Evolutionary conservation across 2,113 vertebrate species (phyloP), one percentile per base, ranked within the genome.

Genomic region (Gobio gobio): DNA sequence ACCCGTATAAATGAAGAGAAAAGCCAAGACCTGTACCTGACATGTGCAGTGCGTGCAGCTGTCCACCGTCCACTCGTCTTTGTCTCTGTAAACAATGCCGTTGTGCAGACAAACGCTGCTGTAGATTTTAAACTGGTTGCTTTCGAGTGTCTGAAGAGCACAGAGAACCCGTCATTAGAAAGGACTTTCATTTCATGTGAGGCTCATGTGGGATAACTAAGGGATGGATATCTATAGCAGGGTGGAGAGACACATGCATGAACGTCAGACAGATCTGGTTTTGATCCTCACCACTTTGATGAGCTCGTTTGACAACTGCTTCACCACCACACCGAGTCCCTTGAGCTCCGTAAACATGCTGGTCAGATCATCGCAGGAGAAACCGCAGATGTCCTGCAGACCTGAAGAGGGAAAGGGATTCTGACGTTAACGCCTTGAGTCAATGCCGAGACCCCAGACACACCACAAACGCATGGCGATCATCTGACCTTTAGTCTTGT

Each of bases 41-140:
- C 98, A 99, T 87, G 96, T 98, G 90, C 98, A 99, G 90, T 97
- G 96, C 0, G 98, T 99, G 90, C 98, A 99, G 92, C 94, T 95
- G 29, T 99, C 98, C 74, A 99, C 96, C 0, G 97, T 99, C 98
- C 98, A 99, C 68, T 98, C 96, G 0, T 96, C 96, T 4, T 94
- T 95, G 79, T 99, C 96, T 64, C 94, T 94, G 91, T 98, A 94
- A 87, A 93, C 83, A 1, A 97, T 92, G 16, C 97, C 96, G 0
- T 99, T 98, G 92, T 99, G 96, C 82, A 96, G 90, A 92, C 97
- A 99, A 0, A 94, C 92, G 13, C 95, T 94, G 0, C 90, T 93
- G 72, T 92, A 94, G 75, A 93, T 92, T 70, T 94, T 90, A 13
- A 97, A 93, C 59, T 93, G 89, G 61, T 81, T 85, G 80, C 95